Evolutionary conservation across 2,113 vertebrate species (phyloP), one percentile per base, ranked within the genome.

Genomic region (Odocoileus virginianus): DNA sequence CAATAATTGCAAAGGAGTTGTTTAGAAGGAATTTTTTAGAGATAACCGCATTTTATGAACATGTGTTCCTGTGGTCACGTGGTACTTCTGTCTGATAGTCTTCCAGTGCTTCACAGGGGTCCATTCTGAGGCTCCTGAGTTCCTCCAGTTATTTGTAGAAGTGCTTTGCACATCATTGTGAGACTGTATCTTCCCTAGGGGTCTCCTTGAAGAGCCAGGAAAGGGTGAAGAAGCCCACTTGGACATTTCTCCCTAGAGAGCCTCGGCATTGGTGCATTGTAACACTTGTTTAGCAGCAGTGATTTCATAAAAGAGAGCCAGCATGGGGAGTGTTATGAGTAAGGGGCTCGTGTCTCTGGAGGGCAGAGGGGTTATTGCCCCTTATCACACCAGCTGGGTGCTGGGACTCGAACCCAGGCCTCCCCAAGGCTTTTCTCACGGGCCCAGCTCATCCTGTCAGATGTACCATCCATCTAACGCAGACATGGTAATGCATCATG

Each of bases 391-490:
- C 43, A 78, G 25, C 40, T 45, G 40, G 6, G 43, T 45, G 40
- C 74, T 45, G 74, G 25, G 43, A 27, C 43, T 78, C 14, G 14
- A 45, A 78, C 74, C 43, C 74, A 78, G 74, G 74, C 74, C 40
- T 28, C 7, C 13, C 25, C 43, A 2, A 16, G 43, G 43, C 43
- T 78, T 25, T 45, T 45, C 43, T 45, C 43, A 45, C 1, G 13
- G 43, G 74, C 74, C 74, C 74, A 15, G 74, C 43, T 78, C 74
- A 45, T 78, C 74, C 43, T 71, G 12, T 78, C 74, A 15, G 40
- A 78, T 45, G 74, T 15, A 16, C 6, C 13, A 0, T 45, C 43
- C 14, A 16, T 45, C 43, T 78, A 2, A 78, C 2, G 0, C 25
- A 45, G 74, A 78, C 23, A 19, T 78, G 74, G 25, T 45, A 27